A percentile compares a stretch with the other conserved stretches of the same genome.
Evolutionary conservation across 2,113 vertebrate species (phyloP).

Genomic region (Aspidoscelis tigris): DNA sequence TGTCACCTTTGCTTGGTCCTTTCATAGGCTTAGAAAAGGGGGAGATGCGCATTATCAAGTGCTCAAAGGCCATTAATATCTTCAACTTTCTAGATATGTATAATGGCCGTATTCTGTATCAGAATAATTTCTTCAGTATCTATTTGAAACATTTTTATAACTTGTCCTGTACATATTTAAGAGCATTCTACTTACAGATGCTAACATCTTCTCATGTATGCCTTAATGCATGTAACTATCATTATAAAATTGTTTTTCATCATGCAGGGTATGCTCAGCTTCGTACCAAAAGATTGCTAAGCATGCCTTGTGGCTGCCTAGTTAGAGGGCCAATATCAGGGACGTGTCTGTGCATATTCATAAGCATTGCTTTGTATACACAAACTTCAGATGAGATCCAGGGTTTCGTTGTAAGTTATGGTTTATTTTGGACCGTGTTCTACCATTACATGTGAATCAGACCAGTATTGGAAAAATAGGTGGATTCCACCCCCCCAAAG

Average conservation of each 20-base stretch:
- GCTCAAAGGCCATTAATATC: neutral
- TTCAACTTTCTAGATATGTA: neutral
- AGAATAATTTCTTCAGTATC: neutral
- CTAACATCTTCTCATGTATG: no score
- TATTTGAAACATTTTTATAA: no score
- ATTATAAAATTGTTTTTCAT: no score
- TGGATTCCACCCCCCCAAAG: neutral
- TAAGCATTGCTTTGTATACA: neutral
- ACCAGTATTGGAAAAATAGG: neutral
- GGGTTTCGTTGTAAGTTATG: no score
- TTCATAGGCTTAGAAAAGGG: neutral
- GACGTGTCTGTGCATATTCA: neutral
- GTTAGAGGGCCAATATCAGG: neutral
- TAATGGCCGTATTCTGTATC: neutral
- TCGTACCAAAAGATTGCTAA: neutral
- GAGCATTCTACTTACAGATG: no score
- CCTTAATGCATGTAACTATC: no score
- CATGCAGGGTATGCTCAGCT: neutral
- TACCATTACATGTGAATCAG: no score
- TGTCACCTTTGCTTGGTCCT: neutral
- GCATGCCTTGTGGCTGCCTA: neutral
- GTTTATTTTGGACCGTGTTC: no score
- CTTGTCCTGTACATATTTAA: no score
- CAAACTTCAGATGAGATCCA: no score
- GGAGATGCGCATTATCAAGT: no score